phyloP scores from a whole-genome alignment of 2,113 vertebrate species.

The Tetrax tetrax region DNA sequence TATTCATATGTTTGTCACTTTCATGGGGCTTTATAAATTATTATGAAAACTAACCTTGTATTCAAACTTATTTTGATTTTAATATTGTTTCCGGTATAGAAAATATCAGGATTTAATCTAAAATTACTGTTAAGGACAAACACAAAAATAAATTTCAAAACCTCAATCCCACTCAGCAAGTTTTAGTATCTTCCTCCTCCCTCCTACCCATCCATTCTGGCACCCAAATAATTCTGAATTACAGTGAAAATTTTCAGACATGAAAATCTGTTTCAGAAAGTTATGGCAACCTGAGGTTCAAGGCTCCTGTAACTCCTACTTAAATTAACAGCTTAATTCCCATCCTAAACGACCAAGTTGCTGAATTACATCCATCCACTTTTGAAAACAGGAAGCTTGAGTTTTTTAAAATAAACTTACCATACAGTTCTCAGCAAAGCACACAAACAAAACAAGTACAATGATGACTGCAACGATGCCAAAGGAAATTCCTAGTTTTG shows the following conservation, averaged over 20 bases:
- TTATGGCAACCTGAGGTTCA: neutral
- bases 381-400: neutral
- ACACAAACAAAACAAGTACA: conserved; percentile 80
- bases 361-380: neutral
- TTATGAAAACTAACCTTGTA: neutral
- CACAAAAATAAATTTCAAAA: neutral
- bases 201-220: neutral
- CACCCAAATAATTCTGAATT: neutral
- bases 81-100: neutral
- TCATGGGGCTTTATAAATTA: neutral
- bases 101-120: neutral
- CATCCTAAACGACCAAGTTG: neutral
- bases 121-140: neutral
- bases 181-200: neutral
- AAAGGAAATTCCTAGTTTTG: conserved; percentile 80
- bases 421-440: conserved; percentile 84
- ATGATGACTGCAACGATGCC: conserved; percentile 82
- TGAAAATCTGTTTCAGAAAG: neutral
- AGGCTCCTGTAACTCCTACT: neutral
- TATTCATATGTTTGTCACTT: neutral
- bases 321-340: neutral
- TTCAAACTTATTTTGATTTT: neutral
- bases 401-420: conserved; percentile 75
- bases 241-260: neutral
- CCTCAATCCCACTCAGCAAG: neutral